Percentiles rank a stretch among this genome's conserved stretches.
phyloP scores from a whole-genome alignment of 2,797 vertebrate species.

The Lophius americanus region DNA sequence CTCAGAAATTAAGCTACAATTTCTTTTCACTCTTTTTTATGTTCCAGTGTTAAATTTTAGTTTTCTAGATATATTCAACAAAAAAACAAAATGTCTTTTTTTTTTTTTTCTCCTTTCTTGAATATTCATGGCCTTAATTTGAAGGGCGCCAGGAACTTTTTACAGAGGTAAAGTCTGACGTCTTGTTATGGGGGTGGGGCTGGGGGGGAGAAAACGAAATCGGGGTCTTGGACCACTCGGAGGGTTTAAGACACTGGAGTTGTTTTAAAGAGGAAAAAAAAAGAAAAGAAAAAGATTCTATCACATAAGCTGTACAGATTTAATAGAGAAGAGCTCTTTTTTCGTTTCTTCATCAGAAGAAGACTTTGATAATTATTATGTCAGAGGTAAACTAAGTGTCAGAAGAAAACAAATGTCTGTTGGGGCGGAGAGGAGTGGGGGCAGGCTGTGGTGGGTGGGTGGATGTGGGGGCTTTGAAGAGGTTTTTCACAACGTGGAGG shows the following conservation, averaged over 20 bases:
- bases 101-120: constrained; percentile 84
- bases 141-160: constrained; percentile 92
- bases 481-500: constrained; percentile 89
- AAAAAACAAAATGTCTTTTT: constrained; percentile 56
- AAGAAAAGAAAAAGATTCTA: constrained; percentile 70
- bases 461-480: constrained; percentile 82
- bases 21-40: constrained; percentile 85
- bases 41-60: constrained; percentile 83
- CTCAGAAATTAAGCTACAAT: constrained; percentile 93
- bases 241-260: constrained; percentile 86
- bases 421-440: constrained; percentile 75
- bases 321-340: constrained; percentile 87
- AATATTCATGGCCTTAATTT: constrained; percentile 99
- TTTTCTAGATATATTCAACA: constrained; percentile 92
- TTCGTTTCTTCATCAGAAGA: constrained; percentile 95
- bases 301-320: constrained; percentile 94
- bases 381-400: constrained; percentile 88
- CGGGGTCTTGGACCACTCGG: constrained; percentile 81
- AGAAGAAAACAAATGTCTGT: constrained; percentile 91
- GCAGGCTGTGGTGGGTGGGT: constrained; percentile 26
- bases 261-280: constrained; percentile 78
- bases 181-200: constrained; percentile 75
- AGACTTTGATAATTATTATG: constrained; percentile 91
- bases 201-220: constrained; percentile 47
- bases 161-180: constrained; percentile 89